phyloP scores from a whole-genome alignment of 2,888 invertebrate genomes.

The Quadriops clusia region DNA sequence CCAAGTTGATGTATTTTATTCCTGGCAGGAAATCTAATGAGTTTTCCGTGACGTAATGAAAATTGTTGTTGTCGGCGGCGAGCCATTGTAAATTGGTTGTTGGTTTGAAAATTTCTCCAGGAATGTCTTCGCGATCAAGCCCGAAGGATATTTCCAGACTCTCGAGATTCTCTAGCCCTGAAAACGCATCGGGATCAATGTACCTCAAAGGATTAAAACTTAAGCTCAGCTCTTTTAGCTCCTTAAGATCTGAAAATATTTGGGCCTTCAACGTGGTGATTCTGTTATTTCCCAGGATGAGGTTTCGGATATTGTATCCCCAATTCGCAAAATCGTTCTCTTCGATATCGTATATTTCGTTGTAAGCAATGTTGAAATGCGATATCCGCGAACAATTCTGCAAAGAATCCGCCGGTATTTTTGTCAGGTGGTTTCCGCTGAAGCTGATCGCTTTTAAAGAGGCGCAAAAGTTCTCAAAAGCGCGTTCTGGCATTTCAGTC shows the following conservation, averaged over 20 bases:
- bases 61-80: conserved; percentile 78
- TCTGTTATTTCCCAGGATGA: conserved; percentile 74
- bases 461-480: conserved; percentile 44
- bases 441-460: conserved; percentile 67
- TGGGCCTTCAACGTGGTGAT: conserved; percentile 60
- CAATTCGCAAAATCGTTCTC: conserved; percentile 67
- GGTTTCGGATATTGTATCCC: conserved; percentile 67
- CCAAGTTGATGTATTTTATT: conserved; percentile 72
- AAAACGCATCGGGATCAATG: conserved; percentile 70
- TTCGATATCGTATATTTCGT: conserved; percentile 66
- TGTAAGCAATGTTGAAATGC: conserved; percentile 84
- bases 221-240: conserved; percentile 76
- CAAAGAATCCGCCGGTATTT: conserved; percentile 58
- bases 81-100: conserved; percentile 68
- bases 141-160: conserved; percentile 80
- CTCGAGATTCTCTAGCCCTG: conserved; percentile 63
- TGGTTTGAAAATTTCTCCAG: conserved; percentile 62
- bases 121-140: conserved; percentile 66
- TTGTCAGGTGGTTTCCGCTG: conserved; percentile 67
- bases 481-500: conserved; percentile 48
- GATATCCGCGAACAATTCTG: conserved; percentile 61
- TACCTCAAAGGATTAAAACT: conserved; percentile 83
- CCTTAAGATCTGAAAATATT: conserved; percentile 59
- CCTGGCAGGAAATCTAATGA: conserved; percentile 57
- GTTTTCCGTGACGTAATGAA: conserved; percentile 59